These are phyloP conservation scores for Colletes collaris DNA, from an alignment of 2,888 invertebrate genomes.

Conservation along the genomic window DNA sequence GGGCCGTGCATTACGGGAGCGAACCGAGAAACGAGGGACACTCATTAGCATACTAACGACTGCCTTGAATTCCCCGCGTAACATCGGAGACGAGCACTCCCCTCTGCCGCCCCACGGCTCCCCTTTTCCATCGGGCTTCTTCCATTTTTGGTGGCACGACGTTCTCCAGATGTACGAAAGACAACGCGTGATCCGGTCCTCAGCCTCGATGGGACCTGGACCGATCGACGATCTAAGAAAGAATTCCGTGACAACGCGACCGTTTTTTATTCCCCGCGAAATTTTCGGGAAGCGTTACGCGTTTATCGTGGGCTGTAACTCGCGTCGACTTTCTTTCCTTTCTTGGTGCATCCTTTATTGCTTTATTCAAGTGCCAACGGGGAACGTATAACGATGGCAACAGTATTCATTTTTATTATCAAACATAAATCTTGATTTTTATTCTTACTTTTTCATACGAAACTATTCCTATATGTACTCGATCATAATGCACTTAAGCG, in stretches of 20 bases:
- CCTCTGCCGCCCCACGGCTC: conserved; percentile 13
- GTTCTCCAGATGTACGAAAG: conserved; percentile 46
- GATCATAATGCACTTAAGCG: too few relatives aligned
- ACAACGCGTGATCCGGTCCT: conserved; percentile 53
- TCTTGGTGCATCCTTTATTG: too few relatives aligned
- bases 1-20: conserved; percentile 61
- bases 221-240: conserved; percentile 14
- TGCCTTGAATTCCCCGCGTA: conserved; percentile 76
- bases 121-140: conserved; percentile 46
- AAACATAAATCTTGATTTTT: too few relatives aligned
- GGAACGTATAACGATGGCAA: too few relatives aligned
- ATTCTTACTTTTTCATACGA: too few relatives aligned
- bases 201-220: conserved; percentile 21
- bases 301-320: too few relatives aligned
- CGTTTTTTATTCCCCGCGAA: too few relatives aligned
- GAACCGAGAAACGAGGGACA: conserved; percentile 62
- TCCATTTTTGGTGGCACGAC: conserved; percentile 63
- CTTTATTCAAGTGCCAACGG: too few relatives aligned
- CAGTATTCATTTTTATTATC: too few relatives aligned
- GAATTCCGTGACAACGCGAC: neutral
- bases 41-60: conserved; percentile 82
- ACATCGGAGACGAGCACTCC: conserved; percentile 66
- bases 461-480: too few relatives aligned
- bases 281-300: too few relatives aligned
- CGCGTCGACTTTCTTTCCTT: too few relatives aligned